Evolutionary conservation across 2,113 vertebrate species (phyloP), one percentile per base, ranked within the genome.

Genomic region (Brachionichthys hirsutus): DNA sequence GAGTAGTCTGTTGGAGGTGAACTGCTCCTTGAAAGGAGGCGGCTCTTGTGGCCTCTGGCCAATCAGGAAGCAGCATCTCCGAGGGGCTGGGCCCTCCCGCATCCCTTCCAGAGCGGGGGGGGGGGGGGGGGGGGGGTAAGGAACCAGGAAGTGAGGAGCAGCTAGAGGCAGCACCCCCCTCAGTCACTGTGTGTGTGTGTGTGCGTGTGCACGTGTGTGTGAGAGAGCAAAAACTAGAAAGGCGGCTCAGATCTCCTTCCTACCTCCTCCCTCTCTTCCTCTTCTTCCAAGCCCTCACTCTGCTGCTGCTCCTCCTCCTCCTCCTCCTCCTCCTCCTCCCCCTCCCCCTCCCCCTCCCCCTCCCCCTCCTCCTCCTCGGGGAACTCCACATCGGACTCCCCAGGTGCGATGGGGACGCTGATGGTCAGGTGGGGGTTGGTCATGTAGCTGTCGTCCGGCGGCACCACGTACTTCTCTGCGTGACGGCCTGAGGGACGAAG

Each of bases 381-480:
- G 34, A 92, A 95, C 49, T 99, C 97, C 0, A 94, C 90, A 62
- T 99, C 97, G 0, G 96, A 98, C 81, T 98, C 97, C 0, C 94
- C 95, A 20, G 94, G 84, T 0, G 97, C 97, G 14, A 99, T 99
- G 61, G 97, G 97, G 12, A 98, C 97, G 11, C 93, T 95, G 84
- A 98, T 92, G 80, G 93, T 94, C 34, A 93, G 40, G 3, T 78
- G 89, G 3, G 94, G 92, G 45, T 90, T 92, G 2, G 89, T 90
- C 89, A 96, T 81, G 87, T 93, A 93, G 79, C 95, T 93, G 43
- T 94, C 87, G 4, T 84, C 80, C 7, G 93, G 90, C 0, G 85
- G 82, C 0, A 71, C 66, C 34, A 85, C 86, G 16, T 81, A 89
- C 36, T 92, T 92, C 61, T 93, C 93, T 9, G 80, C 84, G 0